Evolutionary conservation across 2,113 vertebrate species (phyloP).

Genomic region (Sclerurus mexicanus): DNA sequence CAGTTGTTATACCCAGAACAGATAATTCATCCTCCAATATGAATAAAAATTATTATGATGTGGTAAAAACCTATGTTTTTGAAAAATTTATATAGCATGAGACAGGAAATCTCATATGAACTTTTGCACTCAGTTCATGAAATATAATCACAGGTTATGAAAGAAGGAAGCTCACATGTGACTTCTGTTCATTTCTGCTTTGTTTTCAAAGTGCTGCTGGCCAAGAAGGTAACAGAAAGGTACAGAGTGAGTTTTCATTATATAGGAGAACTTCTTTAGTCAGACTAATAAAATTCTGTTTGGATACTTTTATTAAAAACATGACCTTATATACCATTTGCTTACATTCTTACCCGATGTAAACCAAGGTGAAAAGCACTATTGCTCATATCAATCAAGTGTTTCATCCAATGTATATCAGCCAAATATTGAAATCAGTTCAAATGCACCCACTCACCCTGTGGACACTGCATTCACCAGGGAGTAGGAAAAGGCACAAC

Average conservation of each 20-base stretch:
- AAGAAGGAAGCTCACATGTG: neutral
- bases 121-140: neutral
- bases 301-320: neutral
- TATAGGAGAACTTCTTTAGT: neutral
- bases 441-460: neutral
- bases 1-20: neutral
- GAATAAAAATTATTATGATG: neutral
- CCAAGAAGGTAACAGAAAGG: neutral
- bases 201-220: neutral
- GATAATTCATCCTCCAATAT: neutral
- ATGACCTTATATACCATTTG: neutral
- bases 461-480: neutral
- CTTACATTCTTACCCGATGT: neutral
- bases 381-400: neutral
- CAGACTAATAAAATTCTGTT: neutral
- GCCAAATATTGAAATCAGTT: neutral
- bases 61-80: neutral
- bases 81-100: neutral
- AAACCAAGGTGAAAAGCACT: neutral
- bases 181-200: neutral
- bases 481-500: neutral
- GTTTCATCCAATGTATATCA: neutral
- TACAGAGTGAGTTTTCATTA: neutral
- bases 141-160: neutral
- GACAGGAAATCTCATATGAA: neutral